Evolutionary conservation across 2,797 vertebrate genomes (phyloP).

Genomic region (Acrossocheilus wenchowensis): DNA sequence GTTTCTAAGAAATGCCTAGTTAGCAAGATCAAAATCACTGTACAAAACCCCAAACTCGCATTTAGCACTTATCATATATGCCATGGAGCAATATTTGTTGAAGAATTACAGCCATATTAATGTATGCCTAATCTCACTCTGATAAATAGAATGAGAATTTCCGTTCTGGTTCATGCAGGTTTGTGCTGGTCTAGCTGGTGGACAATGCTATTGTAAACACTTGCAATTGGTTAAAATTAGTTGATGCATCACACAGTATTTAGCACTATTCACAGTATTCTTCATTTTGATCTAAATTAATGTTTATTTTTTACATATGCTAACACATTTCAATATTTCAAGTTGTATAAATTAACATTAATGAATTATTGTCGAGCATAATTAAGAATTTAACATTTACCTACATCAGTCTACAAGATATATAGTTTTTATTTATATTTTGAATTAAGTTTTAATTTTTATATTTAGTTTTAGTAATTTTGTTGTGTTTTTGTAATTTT

Average conservation of each 20-base stretch:
- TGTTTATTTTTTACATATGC: not conserved
- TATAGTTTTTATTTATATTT: not conserved
- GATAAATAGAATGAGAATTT: not conserved
- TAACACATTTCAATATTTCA: not conserved
- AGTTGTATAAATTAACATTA: not conserved
- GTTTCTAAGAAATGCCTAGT: not conserved
- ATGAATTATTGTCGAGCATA: not conserved
- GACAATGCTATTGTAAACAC: not conserved
- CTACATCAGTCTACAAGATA: not conserved
- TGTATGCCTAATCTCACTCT: not conserved
- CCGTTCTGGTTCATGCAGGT: not conserved
- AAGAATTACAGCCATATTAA: not conserved
- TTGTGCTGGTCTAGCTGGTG: not conserved
- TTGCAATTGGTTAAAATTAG: not conserved
- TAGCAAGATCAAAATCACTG: slow-evolving; percentile 15
- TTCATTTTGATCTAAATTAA: not conserved
- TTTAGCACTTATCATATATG: not conserved
- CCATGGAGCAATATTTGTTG: not conserved
- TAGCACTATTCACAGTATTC: no score
- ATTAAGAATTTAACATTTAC: not conserved
- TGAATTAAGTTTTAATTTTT: not conserved
- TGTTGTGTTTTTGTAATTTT: not conserved
- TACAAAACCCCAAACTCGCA: not conserved
- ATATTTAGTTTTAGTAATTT: not conserved
- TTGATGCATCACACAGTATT: not conserved